phyloP scores from a whole-genome alignment of 2,797 vertebrate species.

The Mus minutoides region DNA sequence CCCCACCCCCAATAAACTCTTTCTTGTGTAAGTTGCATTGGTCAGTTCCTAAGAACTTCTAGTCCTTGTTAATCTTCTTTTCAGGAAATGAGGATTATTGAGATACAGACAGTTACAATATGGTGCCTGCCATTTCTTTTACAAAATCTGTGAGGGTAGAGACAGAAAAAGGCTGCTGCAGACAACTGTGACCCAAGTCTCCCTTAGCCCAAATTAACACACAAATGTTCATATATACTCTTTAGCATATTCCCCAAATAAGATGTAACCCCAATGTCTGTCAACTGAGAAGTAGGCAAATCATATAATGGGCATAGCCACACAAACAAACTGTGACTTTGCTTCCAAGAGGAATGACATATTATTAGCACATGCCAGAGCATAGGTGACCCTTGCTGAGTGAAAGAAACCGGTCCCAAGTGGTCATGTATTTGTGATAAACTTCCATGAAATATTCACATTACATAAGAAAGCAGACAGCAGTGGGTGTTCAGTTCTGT shows the following conservation, averaged over 20 bases:
- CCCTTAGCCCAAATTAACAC: neutral
- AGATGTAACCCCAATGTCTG: neutral
- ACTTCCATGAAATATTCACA: neutral
- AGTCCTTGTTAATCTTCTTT: neutral
- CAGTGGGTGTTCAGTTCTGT: neutral
- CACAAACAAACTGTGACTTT: neutral
- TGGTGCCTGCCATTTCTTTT: neutral
- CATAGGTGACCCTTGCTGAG: neutral
- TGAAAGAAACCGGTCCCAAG: neutral
- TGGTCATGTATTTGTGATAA: neutral
- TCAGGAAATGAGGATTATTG: neutral
- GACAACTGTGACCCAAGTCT: neutral
- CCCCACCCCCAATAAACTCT: neutral
- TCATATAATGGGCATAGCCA: neutral
- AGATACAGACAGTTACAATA: neutral
- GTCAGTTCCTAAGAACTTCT: neutral
- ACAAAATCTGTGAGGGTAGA: neutral
- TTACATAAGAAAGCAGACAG: neutral
- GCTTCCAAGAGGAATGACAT: neutral
- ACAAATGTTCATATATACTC: neutral
- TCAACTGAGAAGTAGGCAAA: neutral
- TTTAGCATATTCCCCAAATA: neutral
- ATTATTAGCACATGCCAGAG: neutral
- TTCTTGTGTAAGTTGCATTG: neutral
- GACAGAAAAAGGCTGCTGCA: neutral